These are phyloP conservation scores for Tamandua tetradactyla DNA, from an alignment of 2,797 vertebrate genomes.

Conservation along the genomic window DNA sequence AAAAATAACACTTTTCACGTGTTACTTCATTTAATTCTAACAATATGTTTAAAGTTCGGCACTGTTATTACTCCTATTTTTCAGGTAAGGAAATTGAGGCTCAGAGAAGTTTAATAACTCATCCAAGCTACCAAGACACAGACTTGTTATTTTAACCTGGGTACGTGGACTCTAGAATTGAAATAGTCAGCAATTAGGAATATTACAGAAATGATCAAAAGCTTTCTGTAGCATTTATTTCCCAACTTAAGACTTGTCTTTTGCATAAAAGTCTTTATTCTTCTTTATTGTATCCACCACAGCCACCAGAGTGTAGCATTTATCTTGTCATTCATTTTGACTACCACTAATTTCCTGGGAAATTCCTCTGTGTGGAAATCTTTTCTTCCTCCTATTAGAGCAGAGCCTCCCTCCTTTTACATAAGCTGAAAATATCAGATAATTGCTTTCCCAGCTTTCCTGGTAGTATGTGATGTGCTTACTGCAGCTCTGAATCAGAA, in stretches of 20 bases:
- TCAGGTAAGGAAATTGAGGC: background rate
- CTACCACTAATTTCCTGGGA: background rate
- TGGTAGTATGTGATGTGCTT: background rate
- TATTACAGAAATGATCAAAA: background rate
- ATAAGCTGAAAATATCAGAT: background rate
- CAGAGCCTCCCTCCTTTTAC: background rate
- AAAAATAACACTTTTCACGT: too few relatives aligned
- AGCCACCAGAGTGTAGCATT: background rate
- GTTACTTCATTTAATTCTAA: background rate
- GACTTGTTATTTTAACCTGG: background rate
- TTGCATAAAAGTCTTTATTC: background rate
- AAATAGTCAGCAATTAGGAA: background rate
- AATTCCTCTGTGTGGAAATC: background rate
- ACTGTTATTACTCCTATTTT: background rate
- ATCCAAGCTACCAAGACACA: background rate
- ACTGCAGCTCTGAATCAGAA: background rate
- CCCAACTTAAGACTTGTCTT: background rate
- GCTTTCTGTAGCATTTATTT: background rate
- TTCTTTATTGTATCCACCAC: background rate
- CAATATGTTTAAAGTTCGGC: background rate
- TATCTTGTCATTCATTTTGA: constrained; percentile 16
- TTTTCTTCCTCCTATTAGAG: background rate
- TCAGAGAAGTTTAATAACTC: background rate
- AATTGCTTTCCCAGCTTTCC: background rate
- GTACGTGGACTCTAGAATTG: background rate